A percentile compares a stretch with the other conserved stretches of the same genome.
Evolutionary conservation across 2,113 vertebrate species (phyloP).

Genomic region (Geococcyx californianus): DNA sequence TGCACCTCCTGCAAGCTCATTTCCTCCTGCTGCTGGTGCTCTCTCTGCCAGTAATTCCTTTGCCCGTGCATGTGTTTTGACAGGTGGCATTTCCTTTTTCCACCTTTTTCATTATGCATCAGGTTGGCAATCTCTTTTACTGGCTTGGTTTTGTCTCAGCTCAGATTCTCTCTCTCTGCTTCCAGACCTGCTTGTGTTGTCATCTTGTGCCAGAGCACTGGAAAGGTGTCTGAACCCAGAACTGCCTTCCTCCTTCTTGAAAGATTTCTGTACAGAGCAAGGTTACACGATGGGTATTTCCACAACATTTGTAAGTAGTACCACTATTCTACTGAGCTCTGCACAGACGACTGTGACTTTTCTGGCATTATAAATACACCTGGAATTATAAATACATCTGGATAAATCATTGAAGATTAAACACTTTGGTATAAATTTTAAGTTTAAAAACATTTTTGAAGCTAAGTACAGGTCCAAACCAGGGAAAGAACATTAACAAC

Average conservation of each 20-base stretch:
- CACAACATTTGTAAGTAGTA: neutral
- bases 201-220: neutral
- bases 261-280: too few species aligned
- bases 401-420: neutral
- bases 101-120: neutral
- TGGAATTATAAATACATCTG: neutral
- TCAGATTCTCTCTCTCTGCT: neutral
- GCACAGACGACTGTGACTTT: rapidly evolving
- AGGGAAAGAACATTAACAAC: neutral
- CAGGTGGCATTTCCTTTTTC: neutral
- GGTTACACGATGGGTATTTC: rapidly evolving
- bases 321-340: neutral
- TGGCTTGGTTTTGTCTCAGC: neutral
- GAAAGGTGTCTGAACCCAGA: neutral
- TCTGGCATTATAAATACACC: neutral
- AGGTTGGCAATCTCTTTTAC: neutral
- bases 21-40: neutral
- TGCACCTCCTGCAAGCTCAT: neutral
- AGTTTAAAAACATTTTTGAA: neutral
- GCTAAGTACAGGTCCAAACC: neutral
- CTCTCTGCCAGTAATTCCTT: neutral
- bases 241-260: neutral
- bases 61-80: neutral
- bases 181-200: neutral
- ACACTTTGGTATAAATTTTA: neutral